These are phyloP conservation scores for Lasiurus cinereus DNA, from an alignment of 2,113 vertebrate species.

Conservation along the genomic window DNA sequence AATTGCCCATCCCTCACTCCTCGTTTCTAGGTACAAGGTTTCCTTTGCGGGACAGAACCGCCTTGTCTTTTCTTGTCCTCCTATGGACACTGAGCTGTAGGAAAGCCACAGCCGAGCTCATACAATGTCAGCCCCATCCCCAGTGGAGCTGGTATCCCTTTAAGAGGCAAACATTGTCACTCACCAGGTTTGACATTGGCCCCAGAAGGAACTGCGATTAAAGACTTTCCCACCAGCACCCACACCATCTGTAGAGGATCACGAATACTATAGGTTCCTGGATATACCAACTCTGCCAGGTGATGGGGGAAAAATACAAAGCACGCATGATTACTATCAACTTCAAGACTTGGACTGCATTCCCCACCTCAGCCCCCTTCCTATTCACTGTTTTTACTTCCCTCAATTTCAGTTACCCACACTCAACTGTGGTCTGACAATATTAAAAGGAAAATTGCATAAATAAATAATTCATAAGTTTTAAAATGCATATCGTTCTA, in stretches of 20 bases:
- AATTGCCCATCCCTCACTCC: background rate
- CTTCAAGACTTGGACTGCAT: background rate
- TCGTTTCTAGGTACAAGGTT: background rate
- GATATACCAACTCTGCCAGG: fast-evolving
- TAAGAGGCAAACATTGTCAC: background rate
- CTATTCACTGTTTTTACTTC: background rate
- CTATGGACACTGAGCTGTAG: background rate
- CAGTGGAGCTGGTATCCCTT: background rate
- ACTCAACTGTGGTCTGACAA: background rate
- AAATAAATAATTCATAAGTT: background rate
- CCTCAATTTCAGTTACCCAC: background rate
- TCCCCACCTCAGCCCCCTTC: no score
- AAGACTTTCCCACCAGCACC: slow-evolving; percentile 39
- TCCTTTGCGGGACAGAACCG: background rate
- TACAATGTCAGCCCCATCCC: background rate
- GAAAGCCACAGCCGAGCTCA: background rate
- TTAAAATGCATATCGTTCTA: background rate
- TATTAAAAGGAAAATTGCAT: background rate
- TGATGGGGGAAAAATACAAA: background rate
- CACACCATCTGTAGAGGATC: slow-evolving; percentile 67
- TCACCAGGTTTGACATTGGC: slow-evolving; percentile 41
- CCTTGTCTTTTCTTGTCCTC: background rate
- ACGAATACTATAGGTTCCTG: background rate
- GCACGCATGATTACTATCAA: background rate
- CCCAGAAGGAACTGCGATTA: slow-evolving; percentile 33